Evolutionary conservation across 2,797 vertebrate genomes (phyloP).

Genomic region (Pseudochromis fuscus): DNA sequence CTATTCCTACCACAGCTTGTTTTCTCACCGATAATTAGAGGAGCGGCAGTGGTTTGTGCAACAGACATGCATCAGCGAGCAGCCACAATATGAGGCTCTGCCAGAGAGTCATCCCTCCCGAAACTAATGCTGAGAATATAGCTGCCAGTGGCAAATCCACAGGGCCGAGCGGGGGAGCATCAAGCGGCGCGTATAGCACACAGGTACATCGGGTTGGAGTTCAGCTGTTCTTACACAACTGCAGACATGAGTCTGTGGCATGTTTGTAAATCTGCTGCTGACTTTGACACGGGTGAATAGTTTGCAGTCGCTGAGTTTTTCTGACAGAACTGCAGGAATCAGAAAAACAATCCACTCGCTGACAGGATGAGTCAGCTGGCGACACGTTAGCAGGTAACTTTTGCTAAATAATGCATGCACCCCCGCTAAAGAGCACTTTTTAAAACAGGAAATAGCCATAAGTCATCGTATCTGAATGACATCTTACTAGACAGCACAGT

Average conservation of each 20-base stretch:
- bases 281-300: constrained; percentile 42
- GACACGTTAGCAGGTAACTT: constrained; percentile 25
- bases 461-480: no score
- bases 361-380: constrained; percentile 24
- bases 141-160: constrained; percentile 54
- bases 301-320: constrained; percentile 23
- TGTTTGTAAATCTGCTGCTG: constrained; percentile 58
- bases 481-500: no score
- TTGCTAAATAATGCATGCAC: constrained; percentile 38
- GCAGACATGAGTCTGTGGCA: constrained; percentile 28
- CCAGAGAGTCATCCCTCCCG: constrained; percentile 35
- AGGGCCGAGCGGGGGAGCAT: constrained; percentile 40
- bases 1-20: constrained; percentile 67
- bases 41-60: constrained; percentile 54
- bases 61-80: constrained; percentile 67
- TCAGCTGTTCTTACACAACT: constrained; percentile 44
- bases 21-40: constrained; percentile 76
- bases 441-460: no score
- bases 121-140: constrained; percentile 60
- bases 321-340: constrained; percentile 47
- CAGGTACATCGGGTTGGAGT: constrained; percentile 51
- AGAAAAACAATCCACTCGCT: constrained; percentile 27
- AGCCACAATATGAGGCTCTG: constrained; percentile 56
- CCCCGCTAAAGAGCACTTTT: constrained; percentile 8
- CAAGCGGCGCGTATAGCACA: constrained; percentile 30